These are phyloP conservation scores for Gymnogyps californianus DNA, from an alignment of 2,113 vertebrate genomes.

Conservation along the genomic window DNA sequence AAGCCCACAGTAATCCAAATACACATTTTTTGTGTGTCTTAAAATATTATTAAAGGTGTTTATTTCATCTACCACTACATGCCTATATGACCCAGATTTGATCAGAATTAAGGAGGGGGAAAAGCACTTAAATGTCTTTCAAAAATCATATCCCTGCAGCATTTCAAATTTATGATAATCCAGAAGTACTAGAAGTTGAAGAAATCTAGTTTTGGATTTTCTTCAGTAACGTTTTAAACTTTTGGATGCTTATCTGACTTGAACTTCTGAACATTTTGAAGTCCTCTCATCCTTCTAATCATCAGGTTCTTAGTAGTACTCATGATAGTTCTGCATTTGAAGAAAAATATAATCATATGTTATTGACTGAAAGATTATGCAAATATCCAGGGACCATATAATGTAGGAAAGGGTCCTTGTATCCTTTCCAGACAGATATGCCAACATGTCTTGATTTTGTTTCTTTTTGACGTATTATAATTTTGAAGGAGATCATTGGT, in stretches of 20 bases:
- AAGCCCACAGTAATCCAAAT: neutral
- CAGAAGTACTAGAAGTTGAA: neutral
- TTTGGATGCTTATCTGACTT: neutral
- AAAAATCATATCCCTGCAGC: neutral
- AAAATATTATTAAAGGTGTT: neutral
- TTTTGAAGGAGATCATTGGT: neutral
- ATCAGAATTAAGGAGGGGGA: neutral
- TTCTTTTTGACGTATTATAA: neutral
- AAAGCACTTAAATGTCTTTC: neutral
- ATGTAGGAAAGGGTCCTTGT: neutral
- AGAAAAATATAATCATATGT: neutral
- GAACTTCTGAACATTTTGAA: neutral
- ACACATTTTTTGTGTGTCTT: neutral
- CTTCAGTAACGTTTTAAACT: neutral
- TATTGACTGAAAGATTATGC: neutral
- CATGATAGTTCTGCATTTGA: neutral
- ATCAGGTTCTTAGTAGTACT: neutral
- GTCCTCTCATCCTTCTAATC: neutral
- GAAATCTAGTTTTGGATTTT: neutral
- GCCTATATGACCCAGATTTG: neutral
- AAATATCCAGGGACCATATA: neutral
- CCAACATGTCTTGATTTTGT: neutral
- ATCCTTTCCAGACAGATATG: neutral
- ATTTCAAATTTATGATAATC: neutral
- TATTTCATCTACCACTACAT: neutral